Evolutionary conservation across 2,113 vertebrate genomes (phyloP).

Genomic region (Brachionichthys hirsutus): DNA sequence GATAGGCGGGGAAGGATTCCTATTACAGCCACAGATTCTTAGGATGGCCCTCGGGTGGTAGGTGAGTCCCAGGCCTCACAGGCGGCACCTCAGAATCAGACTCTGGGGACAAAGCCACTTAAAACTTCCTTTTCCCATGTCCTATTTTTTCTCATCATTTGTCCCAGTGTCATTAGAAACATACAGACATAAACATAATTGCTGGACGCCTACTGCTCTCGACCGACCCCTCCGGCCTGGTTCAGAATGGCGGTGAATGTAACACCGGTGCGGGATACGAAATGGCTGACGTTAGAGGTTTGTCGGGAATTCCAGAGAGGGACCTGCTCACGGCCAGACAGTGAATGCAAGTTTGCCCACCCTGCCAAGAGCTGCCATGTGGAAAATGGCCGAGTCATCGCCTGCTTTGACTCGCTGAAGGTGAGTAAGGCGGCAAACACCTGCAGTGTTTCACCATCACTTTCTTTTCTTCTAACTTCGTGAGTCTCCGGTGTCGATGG

Average conservation of each 20-base stretch:
- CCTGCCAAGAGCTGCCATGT: constrained; percentile 99
- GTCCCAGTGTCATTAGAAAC: constrained; percentile 49
- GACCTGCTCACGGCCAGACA: constrained; percentile 96
- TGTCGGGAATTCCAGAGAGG: constrained; percentile 99
- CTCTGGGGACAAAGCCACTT: constrained; percentile 29
- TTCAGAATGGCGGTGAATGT: constrained; percentile 94
- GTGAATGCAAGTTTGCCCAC: constrained; percentile 99
- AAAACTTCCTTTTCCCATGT: constrained; percentile 56
- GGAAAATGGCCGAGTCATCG: constrained; percentile 98
- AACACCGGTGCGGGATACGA: constrained; percentile 95
- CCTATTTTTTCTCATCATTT: constrained; percentile 42
- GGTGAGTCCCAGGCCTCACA: constrained; percentile 44
- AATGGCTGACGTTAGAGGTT: constrained; percentile 99
- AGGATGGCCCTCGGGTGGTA: constrained; percentile 70
- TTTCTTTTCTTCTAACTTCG: constrained; percentile 10
- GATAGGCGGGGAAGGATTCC: constrained; percentile 47
- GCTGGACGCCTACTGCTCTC: constrained; percentile 44
- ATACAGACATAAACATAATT: constrained; percentile 27
- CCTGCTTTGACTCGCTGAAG: constrained; percentile 99
- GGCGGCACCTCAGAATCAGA: constrained; percentile 41
- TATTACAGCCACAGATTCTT: constrained; percentile 34
- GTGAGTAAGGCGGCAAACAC: constrained; percentile 83
- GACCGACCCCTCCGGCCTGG: constrained; percentile 39
- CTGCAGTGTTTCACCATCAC: constrained; percentile 42
- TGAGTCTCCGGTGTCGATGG: not conserved